phyloP scores from a whole-genome alignment of 2,113 vertebrate species.

The Strigops habroptila region DNA sequence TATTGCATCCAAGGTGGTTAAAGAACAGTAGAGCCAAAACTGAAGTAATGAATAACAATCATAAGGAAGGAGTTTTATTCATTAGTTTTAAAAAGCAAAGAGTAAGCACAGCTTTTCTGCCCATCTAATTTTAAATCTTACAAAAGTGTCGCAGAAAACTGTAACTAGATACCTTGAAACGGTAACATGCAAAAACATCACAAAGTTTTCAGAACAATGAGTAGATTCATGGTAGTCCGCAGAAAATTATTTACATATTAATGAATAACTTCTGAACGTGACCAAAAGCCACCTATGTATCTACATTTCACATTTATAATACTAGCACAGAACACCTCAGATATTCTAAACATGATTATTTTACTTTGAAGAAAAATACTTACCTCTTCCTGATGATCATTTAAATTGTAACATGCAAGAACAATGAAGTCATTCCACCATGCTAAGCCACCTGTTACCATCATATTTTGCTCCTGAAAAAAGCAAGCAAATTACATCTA shows the following conservation, averaged over 20 bases:
- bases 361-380: slow-evolving; percentile 15
- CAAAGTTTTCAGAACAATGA: background rate
- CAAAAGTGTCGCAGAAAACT: background rate
- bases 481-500: background rate
- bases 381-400: slow-evolving; percentile 94
- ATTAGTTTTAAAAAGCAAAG: background rate
- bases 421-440: slow-evolving; percentile 99
- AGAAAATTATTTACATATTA: background rate
- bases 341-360: background rate
- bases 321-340: background rate
- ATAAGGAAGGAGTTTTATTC: background rate
- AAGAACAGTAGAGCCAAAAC: background rate
- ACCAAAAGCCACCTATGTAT: background rate
- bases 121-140: background rate
- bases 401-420: slow-evolving; percentile 94
- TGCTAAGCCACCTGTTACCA: slow-evolving; percentile 92
- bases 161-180: background rate
- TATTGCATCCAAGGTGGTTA: background rate
- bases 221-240: background rate
- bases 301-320: background rate
- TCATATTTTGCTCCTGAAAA: slow-evolving; percentile 96
- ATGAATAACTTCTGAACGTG: background rate
- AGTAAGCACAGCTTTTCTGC: background rate
- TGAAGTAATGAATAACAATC: background rate
- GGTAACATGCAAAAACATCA: background rate